Conservation (phyloP, 2,113 vertebrate genomes). For the Mus pahari region DNA sequence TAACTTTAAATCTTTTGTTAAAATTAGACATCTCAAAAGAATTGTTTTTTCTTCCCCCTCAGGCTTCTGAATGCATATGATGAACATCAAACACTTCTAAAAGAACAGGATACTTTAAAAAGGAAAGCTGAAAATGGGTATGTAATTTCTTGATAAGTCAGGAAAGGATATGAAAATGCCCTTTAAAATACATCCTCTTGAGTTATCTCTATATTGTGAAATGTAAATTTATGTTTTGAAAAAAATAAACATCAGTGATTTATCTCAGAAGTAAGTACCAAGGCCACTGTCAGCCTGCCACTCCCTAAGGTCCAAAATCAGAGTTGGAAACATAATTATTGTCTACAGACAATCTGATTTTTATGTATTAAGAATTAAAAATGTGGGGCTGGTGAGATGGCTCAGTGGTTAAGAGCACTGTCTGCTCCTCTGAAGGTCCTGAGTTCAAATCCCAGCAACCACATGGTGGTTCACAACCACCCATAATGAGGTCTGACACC, state of each 20-base stretch:
- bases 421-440: too few relatives aligned
- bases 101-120: conserved; percentile 94
- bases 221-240: background rate
- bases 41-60: background rate
- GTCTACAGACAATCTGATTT: background rate
- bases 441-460: too few relatives aligned
- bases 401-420: too few relatives aligned
- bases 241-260: background rate
- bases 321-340: background rate
- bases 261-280: background rate
- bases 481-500: too few relatives aligned
- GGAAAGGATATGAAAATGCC: background rate
- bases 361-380: background rate
- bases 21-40: conserved; percentile 22
- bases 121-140: conserved; percentile 97
- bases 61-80: conserved; percentile 95
- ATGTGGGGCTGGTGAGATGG: too few relatives aligned
- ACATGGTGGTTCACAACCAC: too few relatives aligned
- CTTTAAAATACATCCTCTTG: conserved; percentile 18
- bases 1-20: background rate
- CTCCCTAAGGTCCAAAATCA: background rate
- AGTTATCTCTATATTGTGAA: background rate
- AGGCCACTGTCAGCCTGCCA: background rate
- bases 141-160: conserved; percentile 68
- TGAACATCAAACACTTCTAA: conserved; percentile 94